Evolutionary conservation across 2,888 invertebrate genomes (phyloP), one percentile per base, ranked within the genome.

Genomic region (Polymixis flavicincta): DNA sequence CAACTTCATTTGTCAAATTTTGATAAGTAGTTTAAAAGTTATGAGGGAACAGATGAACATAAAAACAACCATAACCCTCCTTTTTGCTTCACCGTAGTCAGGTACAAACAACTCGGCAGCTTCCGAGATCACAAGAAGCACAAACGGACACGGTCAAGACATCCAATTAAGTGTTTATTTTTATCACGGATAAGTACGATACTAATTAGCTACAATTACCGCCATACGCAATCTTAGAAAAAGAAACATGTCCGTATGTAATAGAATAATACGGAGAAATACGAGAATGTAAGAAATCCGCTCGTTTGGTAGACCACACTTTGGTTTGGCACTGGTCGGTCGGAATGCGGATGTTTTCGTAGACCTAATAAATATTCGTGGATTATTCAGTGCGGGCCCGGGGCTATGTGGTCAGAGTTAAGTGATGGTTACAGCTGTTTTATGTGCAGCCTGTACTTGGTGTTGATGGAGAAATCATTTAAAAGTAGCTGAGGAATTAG

Each of bases 321-420:
- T 82, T 1, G 72, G 81, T 84, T 68, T 76, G 8, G 50, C 19
- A 48, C 71, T 59, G 37, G 77, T 59, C 55, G 61, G 52, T 63
- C n/a, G 84, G 87, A 87, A 87, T 87, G 87, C 87, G 88, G 87
- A 87, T 86, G 85, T 83, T 80, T 80, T 73, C 22, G 63, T 70
- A 22, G 71, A 55, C 82, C 64, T 74, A 76, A 82, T 84, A 85
- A 70, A 84, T 81, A 83, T 82, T 82, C 59, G 88, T 77, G 72
- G 78, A 84, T 85, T 83, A 85, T 81, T 72, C 73, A 66, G 65
- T 76, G 78, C 76, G 76, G 64, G 74, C 85, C 61, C 37, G 59
- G 28, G 59, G 84, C 60, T 76, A 48, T 76, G 55, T 83, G 42
- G 63, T 72, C 67, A 80, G 37, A 64, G 55, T 17, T 48, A 80